Evolutionary conservation across 2,797 vertebrate genomes (phyloP).

Genomic region (Notolepis coatsorum): DNA sequence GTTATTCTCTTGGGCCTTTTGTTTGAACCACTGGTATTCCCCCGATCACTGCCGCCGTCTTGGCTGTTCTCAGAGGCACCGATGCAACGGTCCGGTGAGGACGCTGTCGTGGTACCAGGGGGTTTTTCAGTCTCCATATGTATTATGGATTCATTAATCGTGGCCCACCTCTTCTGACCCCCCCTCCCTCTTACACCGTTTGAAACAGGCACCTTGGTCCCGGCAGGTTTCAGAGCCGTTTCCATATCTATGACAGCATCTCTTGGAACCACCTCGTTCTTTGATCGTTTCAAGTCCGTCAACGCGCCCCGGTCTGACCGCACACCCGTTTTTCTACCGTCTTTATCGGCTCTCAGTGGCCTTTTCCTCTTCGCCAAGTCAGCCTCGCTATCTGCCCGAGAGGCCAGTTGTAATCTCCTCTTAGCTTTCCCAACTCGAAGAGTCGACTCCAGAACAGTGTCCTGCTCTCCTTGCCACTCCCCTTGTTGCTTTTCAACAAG

Average conservation of each 20-base stretch:
- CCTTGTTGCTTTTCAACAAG: constrained; percentile 1
- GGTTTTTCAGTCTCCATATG: constrained; percentile 5
- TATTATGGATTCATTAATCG: background rate
- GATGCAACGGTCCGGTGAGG: constrained; percentile 23
- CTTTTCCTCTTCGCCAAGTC: constrained; percentile 51
- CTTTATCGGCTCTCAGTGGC: constrained; percentile 4
- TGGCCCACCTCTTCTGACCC: constrained; percentile 1
- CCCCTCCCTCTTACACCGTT: constrained; percentile 35
- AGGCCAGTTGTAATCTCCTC: constrained; percentile 24
- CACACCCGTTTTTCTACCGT: background rate
- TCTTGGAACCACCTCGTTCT: background rate
- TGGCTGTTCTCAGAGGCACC: constrained; percentile 2
- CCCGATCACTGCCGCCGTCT: background rate
- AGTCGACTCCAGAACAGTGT: background rate
- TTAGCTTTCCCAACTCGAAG: constrained; percentile 28
- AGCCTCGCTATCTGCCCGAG: background rate
- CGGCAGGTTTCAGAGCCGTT: background rate
- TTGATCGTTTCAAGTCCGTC: background rate
- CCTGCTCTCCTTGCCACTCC: constrained; percentile 8
- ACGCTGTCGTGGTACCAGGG: constrained; percentile 4
- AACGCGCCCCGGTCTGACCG: background rate
- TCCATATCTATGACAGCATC: background rate
- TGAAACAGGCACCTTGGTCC: constrained; percentile 7
- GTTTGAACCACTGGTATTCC: constrained; percentile 1
- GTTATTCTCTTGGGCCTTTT: constrained; percentile 27